Conservation (phyloP, 1,140 invertebrate species). For the Drosophila ironensis region DNA sequence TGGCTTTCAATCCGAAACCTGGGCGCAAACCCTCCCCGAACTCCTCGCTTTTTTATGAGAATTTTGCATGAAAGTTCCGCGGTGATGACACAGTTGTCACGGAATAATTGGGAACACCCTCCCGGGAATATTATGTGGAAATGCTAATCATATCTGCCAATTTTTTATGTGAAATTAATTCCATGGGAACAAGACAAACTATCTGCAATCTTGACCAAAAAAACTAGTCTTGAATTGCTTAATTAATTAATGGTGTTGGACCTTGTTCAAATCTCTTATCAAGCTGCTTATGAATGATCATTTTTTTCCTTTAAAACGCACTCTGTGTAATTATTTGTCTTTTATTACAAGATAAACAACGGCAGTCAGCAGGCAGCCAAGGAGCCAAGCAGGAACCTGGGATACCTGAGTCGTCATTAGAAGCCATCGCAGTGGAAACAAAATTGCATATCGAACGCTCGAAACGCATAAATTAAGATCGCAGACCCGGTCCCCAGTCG, state of each 20-base stretch:
- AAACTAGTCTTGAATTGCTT: too few species aligned
- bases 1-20: conserved; percentile 36
- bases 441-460: conserved; percentile 43
- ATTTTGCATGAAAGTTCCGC: conserved; percentile 59
- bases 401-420: conserved; percentile 30
- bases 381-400: conserved; percentile 19
- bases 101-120: not conserved
- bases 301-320: conserved; percentile 26
- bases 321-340: conserved; percentile 41
- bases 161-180: conserved; percentile 35
- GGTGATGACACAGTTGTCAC: conserved; percentile 16
- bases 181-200: conserved; percentile 1
- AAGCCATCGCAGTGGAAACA: conserved; percentile 26
- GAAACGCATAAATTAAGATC: conserved; percentile 45
- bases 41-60: conserved; percentile 44
- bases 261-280: conserved; percentile 17
- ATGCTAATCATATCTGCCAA: conserved; percentile 46
- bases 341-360: conserved; percentile 45
- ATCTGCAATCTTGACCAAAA: too few species aligned
- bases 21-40: too few species aligned
- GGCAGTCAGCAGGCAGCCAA: not conserved
- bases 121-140: conserved; percentile 36
- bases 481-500: conserved; percentile 33
- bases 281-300: not conserved
- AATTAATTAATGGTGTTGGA: conserved; percentile 12